Evolutionary conservation across 2,113 vertebrate genomes (phyloP), one percentile per base, ranked within the genome.

Genomic region (Saccopteryx leptura): DNA sequence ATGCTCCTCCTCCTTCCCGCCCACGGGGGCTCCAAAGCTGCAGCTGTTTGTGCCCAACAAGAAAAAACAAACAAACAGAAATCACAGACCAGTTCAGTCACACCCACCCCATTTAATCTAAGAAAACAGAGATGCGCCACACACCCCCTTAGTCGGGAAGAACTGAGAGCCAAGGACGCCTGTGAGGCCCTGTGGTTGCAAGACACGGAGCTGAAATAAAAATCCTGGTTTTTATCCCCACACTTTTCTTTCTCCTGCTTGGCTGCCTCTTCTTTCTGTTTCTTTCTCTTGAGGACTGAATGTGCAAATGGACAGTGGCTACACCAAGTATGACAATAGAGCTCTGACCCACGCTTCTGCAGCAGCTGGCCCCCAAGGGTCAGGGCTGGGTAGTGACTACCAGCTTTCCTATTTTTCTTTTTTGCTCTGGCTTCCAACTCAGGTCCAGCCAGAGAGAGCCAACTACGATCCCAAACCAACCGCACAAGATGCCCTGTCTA

Each of bases 131-230:
- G 31, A 13, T 21, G 46, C 21, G 56, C 2, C 76, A 15, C 65
- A 33, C 14, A 15, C 15, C 6, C 19, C 24, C n/a, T 7, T 17
- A 48, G 28, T 31, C 4, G 0, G 5, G 28, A 76, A n/a, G 60
- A 63, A 28, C 74, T 14, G 80, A 72, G 82, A 39, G 50, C 7
- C 7, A 18, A n/a, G 60, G n/a, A 19, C 46, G 26, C n/a, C 9
- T 0, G 1, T 5, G 18, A 74, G 50, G 7, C 19, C 17, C 5
- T 1, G 13, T 33, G 61, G 17, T 54, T 71, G 65, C 1, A 21
- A 33, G 69, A 10, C 18, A 2, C 61, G 23, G 9, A 78, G 33
- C 54, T 52, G 24, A 24, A 26, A n/a, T 0, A 1, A 14, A 76
- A 19, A 14, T 26, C 24, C 48, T 60, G 61, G 54, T 6, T 78